phyloP scores from a whole-genome alignment of 2,888 invertebrate genomes.

The Cerastis leucographa region DNA sequence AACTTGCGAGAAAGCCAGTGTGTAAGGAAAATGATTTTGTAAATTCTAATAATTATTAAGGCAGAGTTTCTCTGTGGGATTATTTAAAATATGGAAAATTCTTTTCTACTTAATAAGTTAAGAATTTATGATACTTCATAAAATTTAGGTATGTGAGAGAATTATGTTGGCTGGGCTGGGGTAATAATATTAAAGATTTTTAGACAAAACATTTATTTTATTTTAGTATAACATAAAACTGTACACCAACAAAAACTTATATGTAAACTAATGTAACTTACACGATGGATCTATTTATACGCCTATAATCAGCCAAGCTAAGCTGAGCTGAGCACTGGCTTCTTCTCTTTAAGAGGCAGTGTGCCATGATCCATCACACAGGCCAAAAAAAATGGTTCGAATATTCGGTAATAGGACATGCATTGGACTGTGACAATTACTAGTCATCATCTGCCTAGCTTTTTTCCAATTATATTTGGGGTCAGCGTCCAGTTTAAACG shows the following conservation, averaged over 20 bases:
- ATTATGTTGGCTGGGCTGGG: conserved; percentile 30
- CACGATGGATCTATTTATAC: background rate
- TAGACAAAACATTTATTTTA: conserved; percentile 2
- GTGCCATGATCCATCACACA: background rate
- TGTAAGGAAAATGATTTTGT: background rate
- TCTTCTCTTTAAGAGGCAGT: background rate
- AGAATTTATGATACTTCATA: background rate
- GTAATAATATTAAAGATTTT: conserved; percentile 35
- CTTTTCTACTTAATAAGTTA: background rate
- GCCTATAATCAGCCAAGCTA: background rate
- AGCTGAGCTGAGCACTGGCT: background rate
- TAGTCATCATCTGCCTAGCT: too few species aligned
- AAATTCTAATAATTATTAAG: background rate
- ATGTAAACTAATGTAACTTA: background rate
- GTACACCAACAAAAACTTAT: background rate
- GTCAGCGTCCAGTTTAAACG: too few species aligned
- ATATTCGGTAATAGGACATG: background rate
- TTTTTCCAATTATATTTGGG: background rate
- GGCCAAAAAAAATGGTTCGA: background rate
- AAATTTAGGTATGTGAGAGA: background rate
- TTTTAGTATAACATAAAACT: conserved; percentile 4
- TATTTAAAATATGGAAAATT: background rate
- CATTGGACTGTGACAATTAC: background rate
- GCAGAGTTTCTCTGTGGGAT: background rate
- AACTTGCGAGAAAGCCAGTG: background rate